A percentile compares a stretch with the other conserved stretches of the same genome.
These are phyloP conservation scores for Centrocercus urophasianus DNA, from an alignment of 2,113 vertebrate species.

Conservation along the genomic window DNA sequence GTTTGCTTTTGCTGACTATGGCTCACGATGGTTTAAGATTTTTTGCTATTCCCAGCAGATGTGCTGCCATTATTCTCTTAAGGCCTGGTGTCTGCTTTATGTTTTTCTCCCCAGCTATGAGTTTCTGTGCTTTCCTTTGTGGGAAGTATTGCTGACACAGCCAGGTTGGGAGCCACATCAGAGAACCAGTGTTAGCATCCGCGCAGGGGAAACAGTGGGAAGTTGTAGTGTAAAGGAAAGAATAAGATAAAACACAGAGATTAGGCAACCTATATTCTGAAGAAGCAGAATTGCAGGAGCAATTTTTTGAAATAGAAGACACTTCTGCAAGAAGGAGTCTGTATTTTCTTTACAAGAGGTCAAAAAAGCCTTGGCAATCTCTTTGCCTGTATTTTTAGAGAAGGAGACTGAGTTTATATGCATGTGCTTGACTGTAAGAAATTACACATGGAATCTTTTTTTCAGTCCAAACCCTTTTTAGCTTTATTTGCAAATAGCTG, in stretches of 20 bases:
- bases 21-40: neutral
- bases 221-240: neutral
- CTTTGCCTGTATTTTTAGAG: neutral
- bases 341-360: neutral
- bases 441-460: neutral
- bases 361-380: neutral
- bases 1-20: neutral
- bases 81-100: neutral
- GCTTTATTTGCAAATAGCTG: neutral
- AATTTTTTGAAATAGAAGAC: neutral
- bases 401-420: neutral
- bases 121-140: neutral
- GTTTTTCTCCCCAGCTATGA: neutral
- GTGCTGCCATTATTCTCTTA: fast-evolving
- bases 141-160: neutral
- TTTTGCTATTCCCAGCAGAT: neutral
- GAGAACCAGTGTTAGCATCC: fast-evolving
- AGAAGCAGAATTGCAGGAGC: neutral
- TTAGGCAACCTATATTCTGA: neutral
- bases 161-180: neutral
- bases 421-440: neutral
- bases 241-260: neutral
- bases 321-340: neutral
- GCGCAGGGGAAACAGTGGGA: neutral
- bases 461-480: neutral